A percentile compares a stretch with the other conserved stretches of the same genome.
Conservation (phyloP, 2,888 invertebrate species). For the Allophyes oxyacanthae region DNA sequence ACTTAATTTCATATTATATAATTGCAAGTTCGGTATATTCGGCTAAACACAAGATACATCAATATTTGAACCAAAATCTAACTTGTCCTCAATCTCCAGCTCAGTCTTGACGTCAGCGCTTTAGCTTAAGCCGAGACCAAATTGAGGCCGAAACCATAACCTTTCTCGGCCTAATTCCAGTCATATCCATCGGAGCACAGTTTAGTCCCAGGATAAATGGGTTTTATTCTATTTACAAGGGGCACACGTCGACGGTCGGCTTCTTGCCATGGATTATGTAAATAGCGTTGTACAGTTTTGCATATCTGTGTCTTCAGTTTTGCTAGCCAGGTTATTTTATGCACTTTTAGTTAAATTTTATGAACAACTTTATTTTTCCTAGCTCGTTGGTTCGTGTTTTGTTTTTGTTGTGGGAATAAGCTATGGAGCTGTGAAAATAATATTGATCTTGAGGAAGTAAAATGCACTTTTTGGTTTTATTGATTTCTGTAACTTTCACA, state of each 20-base stretch:
- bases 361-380: slow-evolving; percentile 29
- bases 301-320: slow-evolving; percentile 57
- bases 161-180: slow-evolving; percentile 29
- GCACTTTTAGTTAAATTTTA: slow-evolving; percentile 45
- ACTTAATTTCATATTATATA: too few species aligned
- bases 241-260: slow-evolving; percentile 56
- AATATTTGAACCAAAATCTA: too few species aligned
- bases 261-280: slow-evolving; percentile 59
- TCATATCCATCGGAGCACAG: slow-evolving; percentile 37
- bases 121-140: slow-evolving; percentile 17
- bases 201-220: slow-evolving; percentile 54
- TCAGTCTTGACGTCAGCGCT: background rate
- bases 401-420: slow-evolving; percentile 5
- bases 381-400: slow-evolving; percentile 6
- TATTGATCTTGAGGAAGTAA: background rate
- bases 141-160: slow-evolving; percentile 27
- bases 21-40: too few species aligned
- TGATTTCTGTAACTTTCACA: too few species aligned
- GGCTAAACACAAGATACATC: too few species aligned
- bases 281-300: slow-evolving; percentile 56
- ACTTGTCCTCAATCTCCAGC: too few species aligned
- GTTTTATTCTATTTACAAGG: slow-evolving; percentile 62
- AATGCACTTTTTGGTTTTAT: too few species aligned
- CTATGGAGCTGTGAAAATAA: background rate
- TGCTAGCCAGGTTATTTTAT: slow-evolving; percentile 49